These are phyloP conservation scores for Drosophila lacteicornis DNA, from an alignment of 1,140 invertebrate genomes.

Conservation along the genomic window DNA sequence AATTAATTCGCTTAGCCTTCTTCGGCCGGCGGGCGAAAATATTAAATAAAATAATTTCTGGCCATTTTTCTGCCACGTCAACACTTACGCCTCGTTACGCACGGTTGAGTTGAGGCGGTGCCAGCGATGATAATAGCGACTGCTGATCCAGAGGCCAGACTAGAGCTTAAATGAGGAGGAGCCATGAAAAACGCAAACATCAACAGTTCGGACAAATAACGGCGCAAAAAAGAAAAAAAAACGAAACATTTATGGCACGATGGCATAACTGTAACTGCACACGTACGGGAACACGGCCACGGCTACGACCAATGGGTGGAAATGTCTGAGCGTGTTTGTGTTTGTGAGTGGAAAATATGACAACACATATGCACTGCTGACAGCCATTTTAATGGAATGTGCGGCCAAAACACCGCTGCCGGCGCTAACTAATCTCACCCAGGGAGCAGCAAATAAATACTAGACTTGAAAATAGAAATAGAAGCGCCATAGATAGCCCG, in stretches of 20 bases:
- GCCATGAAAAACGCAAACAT: conserved; percentile 79
- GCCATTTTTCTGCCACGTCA: conserved; percentile 78
- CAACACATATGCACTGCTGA: conserved; percentile 78
- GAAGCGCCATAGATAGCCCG: conserved; percentile 34
- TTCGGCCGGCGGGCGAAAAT: conserved; percentile 44
- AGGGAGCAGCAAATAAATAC: conserved; percentile 40
- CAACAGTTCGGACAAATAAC: conserved; percentile 80
- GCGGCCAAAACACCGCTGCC: conserved; percentile 46
- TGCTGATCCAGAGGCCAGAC: conserved; percentile 29
- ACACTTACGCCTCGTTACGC: conserved; percentile 81
- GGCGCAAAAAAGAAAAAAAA: conserved; percentile 27
- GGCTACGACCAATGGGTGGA: conserved; percentile 15
- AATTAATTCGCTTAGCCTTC: conserved; percentile 68
- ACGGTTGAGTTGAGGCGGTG: conserved; percentile 39
- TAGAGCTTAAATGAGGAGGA: conserved; percentile 56
- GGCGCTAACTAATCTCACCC: conserved; percentile 47
- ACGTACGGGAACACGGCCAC: conserved; percentile 41
- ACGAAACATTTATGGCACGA: conserved; percentile 70
- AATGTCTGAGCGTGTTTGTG: conserved; percentile 20
- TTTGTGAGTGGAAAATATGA: conserved; percentile 64
- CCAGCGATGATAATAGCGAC: conserved; percentile 38
- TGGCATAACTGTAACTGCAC: conserved; percentile 67
- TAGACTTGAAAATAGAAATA: conserved; percentile 46
- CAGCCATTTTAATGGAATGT: conserved; percentile 83
- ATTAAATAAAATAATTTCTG: conserved; percentile 78